phyloP scores from a whole-genome alignment of 2,113 vertebrate species.

The Halcyon malimbica region DNA sequence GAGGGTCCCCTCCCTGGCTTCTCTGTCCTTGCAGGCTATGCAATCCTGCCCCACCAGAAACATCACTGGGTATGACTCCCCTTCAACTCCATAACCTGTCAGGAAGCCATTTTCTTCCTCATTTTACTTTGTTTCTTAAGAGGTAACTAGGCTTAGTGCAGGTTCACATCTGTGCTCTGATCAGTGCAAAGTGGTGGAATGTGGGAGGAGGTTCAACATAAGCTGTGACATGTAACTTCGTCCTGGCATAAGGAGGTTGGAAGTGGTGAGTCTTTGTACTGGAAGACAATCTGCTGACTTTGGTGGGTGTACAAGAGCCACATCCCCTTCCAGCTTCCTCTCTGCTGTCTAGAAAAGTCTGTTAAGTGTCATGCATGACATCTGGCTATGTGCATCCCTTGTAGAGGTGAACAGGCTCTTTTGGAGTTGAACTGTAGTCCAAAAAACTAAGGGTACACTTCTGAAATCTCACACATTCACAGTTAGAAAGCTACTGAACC shows the following conservation, averaged over 20 bases:
- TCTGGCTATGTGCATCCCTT: neutral
- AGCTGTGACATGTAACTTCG: neutral
- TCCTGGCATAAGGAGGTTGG: neutral
- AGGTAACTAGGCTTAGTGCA: neutral
- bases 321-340: neutral
- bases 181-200: neutral
- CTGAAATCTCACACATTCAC: neutral
- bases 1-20: neutral
- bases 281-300: neutral
- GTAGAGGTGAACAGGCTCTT: neutral
- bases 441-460: neutral
- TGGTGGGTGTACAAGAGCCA: neutral
- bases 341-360: neutral
- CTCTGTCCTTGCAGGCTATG: neutral
- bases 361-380: neutral
- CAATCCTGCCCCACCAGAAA: neutral
- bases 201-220: neutral
- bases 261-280: neutral
- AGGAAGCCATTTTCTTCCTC: neutral
- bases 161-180: neutral
- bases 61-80: neutral
- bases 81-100: neutral
- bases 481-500: neutral
- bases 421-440: neutral
- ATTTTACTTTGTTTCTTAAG: neutral